phyloP scores from a whole-genome alignment of 2,888 invertebrate species.

The Phaedon cochleariae region DNA sequence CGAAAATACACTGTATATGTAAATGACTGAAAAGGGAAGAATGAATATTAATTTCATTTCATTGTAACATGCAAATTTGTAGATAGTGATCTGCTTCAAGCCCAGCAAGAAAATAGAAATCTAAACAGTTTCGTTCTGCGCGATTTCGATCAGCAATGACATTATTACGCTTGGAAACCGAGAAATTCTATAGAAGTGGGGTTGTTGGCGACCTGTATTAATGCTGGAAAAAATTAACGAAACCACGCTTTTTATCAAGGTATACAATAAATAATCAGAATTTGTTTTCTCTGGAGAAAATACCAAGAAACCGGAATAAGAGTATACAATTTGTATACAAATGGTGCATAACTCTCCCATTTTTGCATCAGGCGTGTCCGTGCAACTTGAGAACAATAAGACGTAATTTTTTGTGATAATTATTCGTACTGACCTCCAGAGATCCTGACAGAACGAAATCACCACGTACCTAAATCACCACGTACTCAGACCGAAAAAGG shows the following conservation, averaged over 20 bases:
- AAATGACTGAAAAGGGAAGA: slow-evolving; percentile 1
- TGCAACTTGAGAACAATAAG: no score
- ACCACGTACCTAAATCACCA: no score
- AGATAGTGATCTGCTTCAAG: slow-evolving; percentile 21
- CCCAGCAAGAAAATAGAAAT: slow-evolving; percentile 28
- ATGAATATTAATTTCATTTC: slow-evolving; percentile 27
- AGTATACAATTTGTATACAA: no score
- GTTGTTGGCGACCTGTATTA: slow-evolving; percentile 1
- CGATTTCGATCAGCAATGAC: slow-evolving; percentile 28
- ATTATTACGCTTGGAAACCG: slow-evolving; percentile 23
- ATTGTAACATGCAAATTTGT: slow-evolving; percentile 26
- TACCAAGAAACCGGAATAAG: not conserved
- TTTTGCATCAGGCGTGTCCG: no score
- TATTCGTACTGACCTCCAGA: no score
- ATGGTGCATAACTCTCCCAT: no score
- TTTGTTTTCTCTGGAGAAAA: not conserved
- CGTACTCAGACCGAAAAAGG: no score
- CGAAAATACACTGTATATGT: not conserved
- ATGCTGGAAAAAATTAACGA: slow-evolving; percentile 5
- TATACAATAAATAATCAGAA: no score
- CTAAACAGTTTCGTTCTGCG: slow-evolving; percentile 21
- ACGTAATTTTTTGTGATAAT: no score
- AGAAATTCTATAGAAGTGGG: slow-evolving; percentile 10
- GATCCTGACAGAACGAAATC: no score
- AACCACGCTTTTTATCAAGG: not conserved